Conservation (phyloP, 2,113 vertebrate genomes). For the Indicator maculatus region DNA sequence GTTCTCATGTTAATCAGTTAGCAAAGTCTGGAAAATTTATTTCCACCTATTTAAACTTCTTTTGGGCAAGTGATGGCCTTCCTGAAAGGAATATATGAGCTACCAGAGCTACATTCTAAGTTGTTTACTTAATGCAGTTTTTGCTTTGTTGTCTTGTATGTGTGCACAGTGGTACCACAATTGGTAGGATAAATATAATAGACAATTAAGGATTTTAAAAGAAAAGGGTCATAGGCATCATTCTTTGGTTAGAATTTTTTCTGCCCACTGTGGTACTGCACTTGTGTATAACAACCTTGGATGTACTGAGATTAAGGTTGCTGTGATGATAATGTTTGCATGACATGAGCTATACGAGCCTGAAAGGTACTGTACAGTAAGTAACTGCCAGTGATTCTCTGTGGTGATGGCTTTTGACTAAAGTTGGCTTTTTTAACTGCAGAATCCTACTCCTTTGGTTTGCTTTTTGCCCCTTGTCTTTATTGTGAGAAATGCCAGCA, state of each 20-base stretch:
- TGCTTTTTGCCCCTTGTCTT: background rate
- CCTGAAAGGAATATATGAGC: background rate
- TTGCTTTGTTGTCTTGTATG: background rate
- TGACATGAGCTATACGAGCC: accelerated
- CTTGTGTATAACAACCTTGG: background rate
- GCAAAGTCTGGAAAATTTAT: background rate
- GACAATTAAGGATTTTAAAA: background rate
- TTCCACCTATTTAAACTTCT: background rate
- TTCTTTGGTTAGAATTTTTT: background rate
- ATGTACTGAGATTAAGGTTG: background rate
- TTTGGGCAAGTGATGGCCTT: background rate
- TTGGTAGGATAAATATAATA: background rate
- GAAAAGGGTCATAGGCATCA: accelerated
- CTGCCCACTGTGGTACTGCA: accelerated
- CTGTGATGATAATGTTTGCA: background rate
- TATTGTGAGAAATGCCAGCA: background rate
- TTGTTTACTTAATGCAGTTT: background rate
- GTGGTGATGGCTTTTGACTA: background rate
- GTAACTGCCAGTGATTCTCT: background rate
- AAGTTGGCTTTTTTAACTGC: background rate
- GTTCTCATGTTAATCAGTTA: background rate
- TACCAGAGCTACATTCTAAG: background rate
- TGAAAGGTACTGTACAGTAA: background rate
- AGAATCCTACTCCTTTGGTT: background rate
- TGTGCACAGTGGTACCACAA: background rate